Percentiles rank a stretch among this genome's conserved stretches.
phyloP scores from a whole-genome alignment of 2,888 invertebrate genomes.

The Aleiodes leptofemur region DNA sequence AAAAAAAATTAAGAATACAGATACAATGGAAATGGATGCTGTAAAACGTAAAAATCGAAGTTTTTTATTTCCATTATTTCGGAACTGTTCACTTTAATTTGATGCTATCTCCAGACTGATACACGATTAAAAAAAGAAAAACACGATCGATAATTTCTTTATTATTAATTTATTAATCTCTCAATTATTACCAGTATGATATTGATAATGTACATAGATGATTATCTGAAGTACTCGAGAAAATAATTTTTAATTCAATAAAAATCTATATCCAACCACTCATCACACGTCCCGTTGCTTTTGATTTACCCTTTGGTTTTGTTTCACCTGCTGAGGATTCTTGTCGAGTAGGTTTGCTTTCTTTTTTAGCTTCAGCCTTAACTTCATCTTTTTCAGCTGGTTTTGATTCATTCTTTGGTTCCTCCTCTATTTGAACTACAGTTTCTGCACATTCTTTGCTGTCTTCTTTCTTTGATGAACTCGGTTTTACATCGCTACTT shows the following conservation, averaged over 20 bases:
- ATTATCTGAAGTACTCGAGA: not conserved
- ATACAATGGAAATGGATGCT: not conserved
- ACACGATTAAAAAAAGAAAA: no score
- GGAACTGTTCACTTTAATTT: not conserved
- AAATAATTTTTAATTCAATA: not conserved
- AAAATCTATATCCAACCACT: constrained; percentile 83
- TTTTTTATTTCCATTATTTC: constrained; percentile 33
- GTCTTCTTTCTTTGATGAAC: constrained; percentile 68
- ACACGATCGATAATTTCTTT: no score
- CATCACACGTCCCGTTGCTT: constrained; percentile 84
- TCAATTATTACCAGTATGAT: not conserved
- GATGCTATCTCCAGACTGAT: no score
- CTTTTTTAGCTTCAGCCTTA: not conserved
- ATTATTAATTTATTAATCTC: not conserved
- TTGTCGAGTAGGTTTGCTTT: not conserved
- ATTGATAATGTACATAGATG: no score
- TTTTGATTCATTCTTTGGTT: constrained; percentile 33
- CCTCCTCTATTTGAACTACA: constrained; percentile 3
- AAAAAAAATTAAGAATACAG: not conserved
- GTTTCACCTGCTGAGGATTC: constrained; percentile 68
- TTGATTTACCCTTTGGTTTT: constrained; percentile 80
- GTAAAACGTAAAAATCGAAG: constrained; percentile 28
- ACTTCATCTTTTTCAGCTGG: constrained; percentile 18
- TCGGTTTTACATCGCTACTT: constrained; percentile 41
- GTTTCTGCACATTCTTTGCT: constrained; percentile 46